Evolutionary conservation across 1,140 invertebrate genomes (phyloP).

Genomic region (Saccostrea echinata): DNA sequence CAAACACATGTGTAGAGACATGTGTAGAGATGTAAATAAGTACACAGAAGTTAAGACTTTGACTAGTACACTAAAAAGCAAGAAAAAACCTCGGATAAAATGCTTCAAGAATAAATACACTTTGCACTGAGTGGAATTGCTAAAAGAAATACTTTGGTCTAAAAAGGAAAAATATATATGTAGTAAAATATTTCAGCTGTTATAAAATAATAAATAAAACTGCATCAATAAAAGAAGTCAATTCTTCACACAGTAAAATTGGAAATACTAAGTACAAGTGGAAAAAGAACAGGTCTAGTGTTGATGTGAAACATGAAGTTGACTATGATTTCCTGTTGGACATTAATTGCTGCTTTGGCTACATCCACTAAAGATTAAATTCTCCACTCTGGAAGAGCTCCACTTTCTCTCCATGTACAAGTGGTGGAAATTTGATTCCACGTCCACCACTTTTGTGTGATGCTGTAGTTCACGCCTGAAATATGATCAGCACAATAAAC

Average conservation of each 20-base stretch:
- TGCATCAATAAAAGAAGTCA: not conserved
- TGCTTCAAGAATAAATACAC: not conserved
- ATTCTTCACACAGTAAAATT: not conserved
- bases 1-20: not conserved
- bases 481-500: slow-evolving; percentile 20
- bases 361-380: not conserved
- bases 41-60: not conserved
- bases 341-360: not conserved
- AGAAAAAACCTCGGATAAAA: not conserved
- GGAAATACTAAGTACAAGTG: not conserved
- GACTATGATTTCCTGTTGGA: not conserved
- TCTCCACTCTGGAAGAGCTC: not conserved
- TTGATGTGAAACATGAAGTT: slow-evolving; percentile 5
- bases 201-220: slow-evolving; percentile 19
- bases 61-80: not conserved
- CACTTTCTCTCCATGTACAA: not conserved
- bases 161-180: not conserved
- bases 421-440: not conserved
- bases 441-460: not conserved
- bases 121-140: not conserved
- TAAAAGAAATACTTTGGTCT: not conserved
- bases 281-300: not conserved
- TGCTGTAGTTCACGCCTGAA: not conserved
- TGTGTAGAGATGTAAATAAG: not conserved
- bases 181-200: slow-evolving; percentile 5